These are phyloP conservation scores for Gonatopus flavifemur DNA, from an alignment of 1,140 invertebrate species.

Conservation along the genomic window DNA sequence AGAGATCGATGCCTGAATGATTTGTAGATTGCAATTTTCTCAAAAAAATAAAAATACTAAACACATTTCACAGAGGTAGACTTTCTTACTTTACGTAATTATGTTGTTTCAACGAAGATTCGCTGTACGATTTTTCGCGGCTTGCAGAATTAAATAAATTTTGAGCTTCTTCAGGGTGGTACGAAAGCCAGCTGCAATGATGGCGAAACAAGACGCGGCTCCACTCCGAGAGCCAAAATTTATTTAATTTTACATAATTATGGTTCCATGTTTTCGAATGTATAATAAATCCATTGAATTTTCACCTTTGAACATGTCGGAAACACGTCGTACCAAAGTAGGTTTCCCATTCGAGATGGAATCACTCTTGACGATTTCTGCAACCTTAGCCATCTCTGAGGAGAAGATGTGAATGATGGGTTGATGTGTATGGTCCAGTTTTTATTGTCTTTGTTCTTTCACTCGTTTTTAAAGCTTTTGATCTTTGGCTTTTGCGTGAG, in stretches of 20 bases:
- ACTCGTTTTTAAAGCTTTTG: too few relatives aligned
- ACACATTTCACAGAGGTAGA: too few relatives aligned
- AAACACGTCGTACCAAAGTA: conserved; percentile 46
- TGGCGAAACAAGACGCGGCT: neutral
- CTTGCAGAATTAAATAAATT: conserved; percentile 2
- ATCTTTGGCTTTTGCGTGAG: too few relatives aligned
- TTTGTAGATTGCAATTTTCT: too few relatives aligned
- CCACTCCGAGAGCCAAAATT: conserved; percentile 1
- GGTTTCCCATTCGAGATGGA: conserved; percentile 30
- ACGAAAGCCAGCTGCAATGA: neutral
- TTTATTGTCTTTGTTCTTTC: too few relatives aligned
- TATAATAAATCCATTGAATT: neutral
- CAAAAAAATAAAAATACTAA: too few relatives aligned
- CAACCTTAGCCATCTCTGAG: conserved; percentile 16
- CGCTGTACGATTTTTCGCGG: too few relatives aligned
- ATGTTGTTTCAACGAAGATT: too few relatives aligned
- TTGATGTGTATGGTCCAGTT: too few relatives aligned
- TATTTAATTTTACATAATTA: conserved; percentile 13
- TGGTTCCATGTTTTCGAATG: neutral
- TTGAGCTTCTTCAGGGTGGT: neutral
- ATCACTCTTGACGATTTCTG: conserved; percentile 24
- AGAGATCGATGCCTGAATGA: too few relatives aligned
- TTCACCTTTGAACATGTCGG: conserved; percentile 50
- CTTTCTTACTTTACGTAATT: too few relatives aligned
- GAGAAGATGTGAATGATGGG: too few relatives aligned